Conservation (phyloP, 2,797 vertebrate genomes). For the Smutsia temminckii region DNA sequence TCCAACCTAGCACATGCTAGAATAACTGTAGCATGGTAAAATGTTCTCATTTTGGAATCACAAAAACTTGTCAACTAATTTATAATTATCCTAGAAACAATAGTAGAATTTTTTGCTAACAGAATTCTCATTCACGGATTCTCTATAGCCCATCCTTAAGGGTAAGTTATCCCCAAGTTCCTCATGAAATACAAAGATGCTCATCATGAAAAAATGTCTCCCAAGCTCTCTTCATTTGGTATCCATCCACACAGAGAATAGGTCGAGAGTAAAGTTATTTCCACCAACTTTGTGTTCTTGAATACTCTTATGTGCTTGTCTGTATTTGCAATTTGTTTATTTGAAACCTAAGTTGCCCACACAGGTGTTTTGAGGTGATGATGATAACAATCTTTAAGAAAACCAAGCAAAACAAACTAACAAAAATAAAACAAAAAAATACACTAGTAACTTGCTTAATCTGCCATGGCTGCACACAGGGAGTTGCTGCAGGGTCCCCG, state of each 20-base stretch:
- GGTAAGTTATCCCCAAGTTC: not conserved
- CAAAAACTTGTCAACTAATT: constrained; percentile 51
- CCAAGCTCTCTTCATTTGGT: not conserved
- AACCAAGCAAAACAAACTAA: not conserved
- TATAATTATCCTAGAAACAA: constrained; percentile 45
- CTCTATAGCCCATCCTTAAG: not conserved
- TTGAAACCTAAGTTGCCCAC: not conserved
- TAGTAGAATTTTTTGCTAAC: not conserved
- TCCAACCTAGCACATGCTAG: not conserved
- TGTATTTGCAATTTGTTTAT: not conserved
- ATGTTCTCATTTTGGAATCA: constrained; percentile 36
- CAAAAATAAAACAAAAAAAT: not conserved
- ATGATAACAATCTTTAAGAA: not conserved
- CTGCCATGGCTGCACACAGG: not conserved
- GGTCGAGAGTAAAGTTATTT: not conserved
- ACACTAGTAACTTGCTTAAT: not conserved
- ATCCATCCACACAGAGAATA: not conserved
- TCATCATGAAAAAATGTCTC: not conserved
- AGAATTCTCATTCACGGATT: not conserved
- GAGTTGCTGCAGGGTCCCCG: not conserved
- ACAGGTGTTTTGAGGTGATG: not conserved
- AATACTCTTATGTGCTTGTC: not conserved
- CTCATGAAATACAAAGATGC: not conserved
- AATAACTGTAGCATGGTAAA: not conserved
- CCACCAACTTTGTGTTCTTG: not conserved